Conservation (phyloP, 2,888 invertebrate species). For the Cylloceria caligata region DNA sequence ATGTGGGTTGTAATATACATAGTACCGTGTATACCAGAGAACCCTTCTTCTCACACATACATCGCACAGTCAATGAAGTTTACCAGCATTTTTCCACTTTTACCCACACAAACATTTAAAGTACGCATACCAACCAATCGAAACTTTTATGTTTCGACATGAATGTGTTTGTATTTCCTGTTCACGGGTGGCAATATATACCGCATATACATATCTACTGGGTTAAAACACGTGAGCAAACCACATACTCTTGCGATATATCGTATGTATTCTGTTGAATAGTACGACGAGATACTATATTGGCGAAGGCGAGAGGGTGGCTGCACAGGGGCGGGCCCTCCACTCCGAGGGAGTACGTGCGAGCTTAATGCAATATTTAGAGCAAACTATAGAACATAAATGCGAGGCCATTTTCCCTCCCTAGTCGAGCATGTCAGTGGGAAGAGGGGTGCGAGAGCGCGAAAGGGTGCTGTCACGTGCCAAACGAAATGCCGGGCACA, state of each 20-base stretch:
- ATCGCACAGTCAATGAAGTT: background rate
- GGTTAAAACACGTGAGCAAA: background rate
- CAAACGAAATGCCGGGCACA: constrained; percentile 76
- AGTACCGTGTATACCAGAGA: background rate
- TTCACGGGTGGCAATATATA: constrained; percentile 32
- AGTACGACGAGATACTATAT: constrained; percentile 3
- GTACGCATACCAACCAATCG: background rate
- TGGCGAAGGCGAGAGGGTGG: constrained; percentile 35
- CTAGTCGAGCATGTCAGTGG: constrained; percentile 26
- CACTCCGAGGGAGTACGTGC: constrained; percentile 71
- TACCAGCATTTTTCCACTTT: constrained; percentile 3
- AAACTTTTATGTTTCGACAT: constrained; percentile 45
- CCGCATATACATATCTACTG: background rate
- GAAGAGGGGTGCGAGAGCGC: constrained; percentile 49
- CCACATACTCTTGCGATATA: constrained; percentile 19
- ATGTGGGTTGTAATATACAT: constrained; percentile 32
- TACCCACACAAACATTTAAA: constrained; percentile 8
- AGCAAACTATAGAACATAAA: constrained; percentile 72
- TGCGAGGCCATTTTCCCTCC: constrained; percentile 72
- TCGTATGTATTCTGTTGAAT: background rate
- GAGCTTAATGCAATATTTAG: constrained; percentile 78
- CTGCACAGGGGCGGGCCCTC: constrained; percentile 55
- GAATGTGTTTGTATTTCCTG: constrained; percentile 32
- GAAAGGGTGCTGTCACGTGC: constrained; percentile 77
- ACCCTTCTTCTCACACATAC: constrained; percentile 2